Evolutionary conservation across 2,113 vertebrate genomes (phyloP).

Genomic region (Sardina pilchardus): DNA sequence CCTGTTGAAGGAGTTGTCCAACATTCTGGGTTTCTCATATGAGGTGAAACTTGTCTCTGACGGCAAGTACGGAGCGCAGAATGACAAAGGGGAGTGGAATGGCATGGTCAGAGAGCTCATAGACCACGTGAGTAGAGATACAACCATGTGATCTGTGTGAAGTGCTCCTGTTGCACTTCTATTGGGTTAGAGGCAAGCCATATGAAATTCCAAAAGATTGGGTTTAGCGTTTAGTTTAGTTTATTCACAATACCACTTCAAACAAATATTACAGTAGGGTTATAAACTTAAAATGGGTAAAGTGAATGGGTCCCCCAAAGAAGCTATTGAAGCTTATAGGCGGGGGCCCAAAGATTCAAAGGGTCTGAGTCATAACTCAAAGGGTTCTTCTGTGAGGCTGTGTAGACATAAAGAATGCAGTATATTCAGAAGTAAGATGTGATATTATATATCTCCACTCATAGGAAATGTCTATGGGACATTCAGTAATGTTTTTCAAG

Average conservation of each 20-base stretch:
- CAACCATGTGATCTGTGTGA: neutral
- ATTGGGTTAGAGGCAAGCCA: neutral
- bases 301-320: too few relatives aligned
- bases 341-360: too few relatives aligned
- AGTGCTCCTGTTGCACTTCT: neutral
- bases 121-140: constrained; percentile 85
- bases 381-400: neutral
- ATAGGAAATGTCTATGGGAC: neutral
- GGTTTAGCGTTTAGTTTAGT: too few relatives aligned
- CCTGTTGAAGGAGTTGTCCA: constrained; percentile 93
- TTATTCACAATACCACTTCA: too few relatives aligned
- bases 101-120: constrained; percentile 98
- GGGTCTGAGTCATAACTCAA: neutral
- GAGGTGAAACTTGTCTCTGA: constrained; percentile 94
- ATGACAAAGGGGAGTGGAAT: constrained; percentile 98
- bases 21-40: constrained; percentile 94
- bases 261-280: too few relatives aligned
- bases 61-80: constrained; percentile 97
- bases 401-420: neutral
- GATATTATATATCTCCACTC: neutral
- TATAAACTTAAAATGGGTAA: too few relatives aligned
- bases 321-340: too few relatives aligned
- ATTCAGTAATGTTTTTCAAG: neutral
- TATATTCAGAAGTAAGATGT: neutral
- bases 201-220: neutral